Base-by-base conservation (phyloP, 2,797 vertebrate species). In the Mormyrops attenuatus region DNA sequence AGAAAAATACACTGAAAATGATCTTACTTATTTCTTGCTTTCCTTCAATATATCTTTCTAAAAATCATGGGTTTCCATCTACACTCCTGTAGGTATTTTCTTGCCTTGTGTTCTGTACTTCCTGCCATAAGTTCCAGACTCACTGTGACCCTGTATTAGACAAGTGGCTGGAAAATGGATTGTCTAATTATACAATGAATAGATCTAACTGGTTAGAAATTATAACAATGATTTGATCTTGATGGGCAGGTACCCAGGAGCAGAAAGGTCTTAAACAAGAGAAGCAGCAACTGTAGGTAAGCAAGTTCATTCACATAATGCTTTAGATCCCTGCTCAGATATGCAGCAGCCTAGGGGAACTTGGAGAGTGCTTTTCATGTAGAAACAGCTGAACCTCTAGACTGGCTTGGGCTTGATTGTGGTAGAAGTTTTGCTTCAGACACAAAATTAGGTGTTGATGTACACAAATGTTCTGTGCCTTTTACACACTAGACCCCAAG, bases 351-450 rank as follows among this genome's bases (percentile, higher is more conserved):
- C 95, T 95, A 91, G 3, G 87, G 94, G 95, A 94, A 93, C 94
- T 93, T 91, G 84, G 94, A 94, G 93, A 50, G 92, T 91, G 94
- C 95, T 95, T 95, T 95, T 96, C 93, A 94, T 94, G 94, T 95
- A 95, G 96, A 95, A 95, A 94, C 92, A 93, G 93, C 93, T 96
- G 95, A 96, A 95, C 95, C 95, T 95, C 94, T 93, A 90, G 92
- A 96, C 96, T 93, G 94, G 96, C 94, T 96, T 89, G 55, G 55
- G 41, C 87, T 66, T 88, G 87, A 66, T 22, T 38, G 9, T 20
- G 57, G 87, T 53, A 47, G 57, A 88, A 15, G 34, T 38, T 87
- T 53, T 60, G 26, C 53, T 57, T 53, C 53, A 87, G 85, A 87
- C 85, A 87, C 52, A 87, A 55, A 87, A 53, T 87, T 53, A 38